Base-by-base conservation (phyloP, 1,140 invertebrate genomes). In the Micrasema minimum region DNA sequence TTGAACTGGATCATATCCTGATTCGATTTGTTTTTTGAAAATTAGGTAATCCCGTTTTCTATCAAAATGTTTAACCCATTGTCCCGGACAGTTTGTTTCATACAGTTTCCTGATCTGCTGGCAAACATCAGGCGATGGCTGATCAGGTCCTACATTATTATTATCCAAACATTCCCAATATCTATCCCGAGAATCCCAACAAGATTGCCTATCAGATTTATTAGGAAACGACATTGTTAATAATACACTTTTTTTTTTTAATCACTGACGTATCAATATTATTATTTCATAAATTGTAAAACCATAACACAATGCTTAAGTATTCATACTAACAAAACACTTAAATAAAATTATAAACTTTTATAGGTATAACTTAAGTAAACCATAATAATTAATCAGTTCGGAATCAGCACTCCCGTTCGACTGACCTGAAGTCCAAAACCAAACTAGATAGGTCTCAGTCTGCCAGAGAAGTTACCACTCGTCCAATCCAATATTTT, bases 11-110 rank as follows among this genome's bases (percentile, higher is more conserved):
- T 94, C 92, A 26, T 67, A 95, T 82, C 93, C 94, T 77, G 90
- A 90, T 80, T 95, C 91, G 80, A 97, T 91, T 86, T 91, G 90
- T 76, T 93, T 90, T 85, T 96, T 96, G 81, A 95, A 97, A 78
- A 93, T 88, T 77, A 94, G 85, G 83, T 95, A 97, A 75, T 91
- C 90, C 80, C 93, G 81, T 82, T 95, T 96, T 77, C 93, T 88
- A 84, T 97, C 94, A 84, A 98, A 98, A 84, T 98, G 95, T 83
- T 93, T 95, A 10, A 97, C 93, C 95, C 95, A 98, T 81, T 93
- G 90, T 12, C 87, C 80, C n/a, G 94, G 91, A 80, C 95, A 98
- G 14, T 87, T 88, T 57, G 88, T 87, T 87, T 95, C 94, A 85
- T 93, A 97, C 18, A 89, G 61, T 83, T 91, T 89, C 67, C 93